phyloP scores from a whole-genome alignment of 2,797 vertebrate species.

The Lophotriccus pileatus region DNA sequence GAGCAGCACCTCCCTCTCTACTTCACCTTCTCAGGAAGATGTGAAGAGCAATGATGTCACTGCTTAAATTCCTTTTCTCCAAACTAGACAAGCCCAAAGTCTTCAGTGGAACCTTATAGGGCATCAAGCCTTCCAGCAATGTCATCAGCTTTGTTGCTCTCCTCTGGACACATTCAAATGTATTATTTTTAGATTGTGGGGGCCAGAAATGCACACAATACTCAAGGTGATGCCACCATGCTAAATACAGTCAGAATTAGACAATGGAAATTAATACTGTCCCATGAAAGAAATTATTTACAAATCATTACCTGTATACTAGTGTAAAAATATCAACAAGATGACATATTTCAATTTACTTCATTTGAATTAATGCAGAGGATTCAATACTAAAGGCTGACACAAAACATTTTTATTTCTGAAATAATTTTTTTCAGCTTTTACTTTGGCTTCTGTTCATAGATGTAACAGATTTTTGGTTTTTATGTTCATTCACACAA shows the following conservation, averaged over 20 bases:
- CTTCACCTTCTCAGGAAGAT: not conserved
- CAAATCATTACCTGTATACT: not conserved
- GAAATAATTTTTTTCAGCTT: conserved; percentile 45
- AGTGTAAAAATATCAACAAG: conserved; percentile 9
- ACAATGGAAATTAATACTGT: not conserved
- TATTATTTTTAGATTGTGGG: not conserved
- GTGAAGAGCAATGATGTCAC: not conserved
- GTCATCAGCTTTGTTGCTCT: not conserved
- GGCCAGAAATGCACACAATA: not conserved
- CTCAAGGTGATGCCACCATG: not conserved
- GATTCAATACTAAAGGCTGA: conserved; percentile 4
- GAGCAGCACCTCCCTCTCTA: not conserved
- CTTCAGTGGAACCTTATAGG: rapidly evolving
- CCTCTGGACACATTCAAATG: not conserved
- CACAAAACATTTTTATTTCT: conserved; percentile 52
- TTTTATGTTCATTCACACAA: conserved; percentile 67
- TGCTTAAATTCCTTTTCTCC: not conserved
- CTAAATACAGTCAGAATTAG: not conserved
- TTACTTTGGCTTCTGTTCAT: conserved; percentile 62
- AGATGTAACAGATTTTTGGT: conserved; percentile 65
- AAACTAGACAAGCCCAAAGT: not conserved
- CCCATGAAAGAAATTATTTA: not conserved
- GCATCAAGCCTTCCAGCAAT: not conserved
- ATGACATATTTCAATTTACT: not conserved
- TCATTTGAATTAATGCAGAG: conserved; percentile 46